A percentile compares a stretch with the other conserved stretches of the same genome.
Evolutionary conservation across 2,113 vertebrate species (phyloP).

Genomic region (Microtus pennsylvanicus): DNA sequence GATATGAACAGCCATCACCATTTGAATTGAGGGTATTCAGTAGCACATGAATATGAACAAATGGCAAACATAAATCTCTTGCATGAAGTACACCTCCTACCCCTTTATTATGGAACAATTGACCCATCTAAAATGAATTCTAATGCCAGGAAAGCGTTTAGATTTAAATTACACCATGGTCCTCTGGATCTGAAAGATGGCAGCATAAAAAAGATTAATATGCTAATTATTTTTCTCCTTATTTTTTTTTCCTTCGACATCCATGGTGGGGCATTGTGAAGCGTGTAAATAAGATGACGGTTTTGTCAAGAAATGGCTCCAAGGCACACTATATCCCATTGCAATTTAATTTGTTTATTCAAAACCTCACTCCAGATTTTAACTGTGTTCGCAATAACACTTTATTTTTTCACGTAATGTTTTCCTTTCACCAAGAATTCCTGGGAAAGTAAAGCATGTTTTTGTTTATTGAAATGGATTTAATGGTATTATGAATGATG

Average conservation of each 20-base stretch:
- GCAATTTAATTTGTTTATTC: constrained; percentile 94
- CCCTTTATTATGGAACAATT: constrained; percentile 99
- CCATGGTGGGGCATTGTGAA: constrained; percentile 98
- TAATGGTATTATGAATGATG: constrained; percentile 90
- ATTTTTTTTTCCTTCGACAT: constrained; percentile 97
- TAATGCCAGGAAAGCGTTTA: constrained; percentile 99
- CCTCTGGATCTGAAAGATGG: constrained; percentile 99
- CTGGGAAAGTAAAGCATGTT: constrained; percentile 88
- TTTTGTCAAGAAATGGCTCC: constrained; percentile 97
- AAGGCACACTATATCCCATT: constrained; percentile 91
- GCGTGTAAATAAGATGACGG: constrained; percentile 99
- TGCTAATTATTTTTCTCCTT: constrained; percentile 99
- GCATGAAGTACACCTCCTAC: constrained; percentile 99
- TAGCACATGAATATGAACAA: constrained; percentile 99
- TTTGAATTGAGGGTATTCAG: constrained; percentile 99
- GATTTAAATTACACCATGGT: constrained; percentile 99
- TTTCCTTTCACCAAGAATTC: constrained; percentile 90
- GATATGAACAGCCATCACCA: constrained; percentile 99
- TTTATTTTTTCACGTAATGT: constrained; percentile 96
- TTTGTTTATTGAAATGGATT: constrained; percentile 91
- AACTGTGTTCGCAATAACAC: constrained; percentile 94
- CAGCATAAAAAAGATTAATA: constrained; percentile 99
- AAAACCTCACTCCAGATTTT: constrained; percentile 93
- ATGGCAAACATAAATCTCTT: constrained; percentile 99
- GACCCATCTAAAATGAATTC: constrained; percentile 99